Percentiles rank a stretch among this genome's conserved stretches.
Evolutionary conservation across 2,113 vertebrate species (phyloP).

Genomic region (Chaenogobius annularis): DNA sequence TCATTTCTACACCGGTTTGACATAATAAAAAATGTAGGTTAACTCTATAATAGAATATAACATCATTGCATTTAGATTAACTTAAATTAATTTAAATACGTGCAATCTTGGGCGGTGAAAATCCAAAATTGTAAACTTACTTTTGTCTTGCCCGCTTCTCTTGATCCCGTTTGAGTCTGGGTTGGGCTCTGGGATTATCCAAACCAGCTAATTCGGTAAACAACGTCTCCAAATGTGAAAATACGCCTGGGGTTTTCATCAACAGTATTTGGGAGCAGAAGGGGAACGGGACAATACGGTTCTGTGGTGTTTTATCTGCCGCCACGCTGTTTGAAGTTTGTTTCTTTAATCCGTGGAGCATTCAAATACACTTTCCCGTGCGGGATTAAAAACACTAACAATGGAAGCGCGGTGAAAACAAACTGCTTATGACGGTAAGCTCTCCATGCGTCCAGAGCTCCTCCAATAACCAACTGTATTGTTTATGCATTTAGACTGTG

Average conservation of each 20-base stretch:
- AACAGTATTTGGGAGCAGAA: constrained; percentile 53
- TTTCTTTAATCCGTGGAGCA: constrained; percentile 77
- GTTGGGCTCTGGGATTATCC: constrained; percentile 58
- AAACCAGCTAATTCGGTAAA: constrained; percentile 57
- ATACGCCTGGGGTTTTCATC: constrained; percentile 48
- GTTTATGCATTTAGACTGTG: constrained; percentile 69
- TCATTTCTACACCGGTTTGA: too few species aligned
- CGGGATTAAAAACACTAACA: constrained; percentile 75
- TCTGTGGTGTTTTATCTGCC: constrained; percentile 66
- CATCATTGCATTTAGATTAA: neutral
- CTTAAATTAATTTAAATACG: neutral
- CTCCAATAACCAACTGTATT: constrained; percentile 64
- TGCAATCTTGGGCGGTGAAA: neutral
- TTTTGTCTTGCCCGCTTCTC: neutral
- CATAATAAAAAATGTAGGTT: too few species aligned
- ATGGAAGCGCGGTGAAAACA: constrained; percentile 73
- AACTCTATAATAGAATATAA: too few species aligned
- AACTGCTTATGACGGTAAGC: constrained; percentile 64
- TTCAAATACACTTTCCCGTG: constrained; percentile 72
- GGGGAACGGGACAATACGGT: constrained; percentile 55
- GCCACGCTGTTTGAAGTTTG: constrained; percentile 69
- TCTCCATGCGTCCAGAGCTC: constrained; percentile 56
- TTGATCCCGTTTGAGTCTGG: neutral
- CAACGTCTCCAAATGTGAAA: constrained; percentile 41
- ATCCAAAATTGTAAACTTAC: constrained; percentile 27